Conservation (phyloP, 2,113 vertebrate species). For the Halichoeres trimaculatus region DNA sequence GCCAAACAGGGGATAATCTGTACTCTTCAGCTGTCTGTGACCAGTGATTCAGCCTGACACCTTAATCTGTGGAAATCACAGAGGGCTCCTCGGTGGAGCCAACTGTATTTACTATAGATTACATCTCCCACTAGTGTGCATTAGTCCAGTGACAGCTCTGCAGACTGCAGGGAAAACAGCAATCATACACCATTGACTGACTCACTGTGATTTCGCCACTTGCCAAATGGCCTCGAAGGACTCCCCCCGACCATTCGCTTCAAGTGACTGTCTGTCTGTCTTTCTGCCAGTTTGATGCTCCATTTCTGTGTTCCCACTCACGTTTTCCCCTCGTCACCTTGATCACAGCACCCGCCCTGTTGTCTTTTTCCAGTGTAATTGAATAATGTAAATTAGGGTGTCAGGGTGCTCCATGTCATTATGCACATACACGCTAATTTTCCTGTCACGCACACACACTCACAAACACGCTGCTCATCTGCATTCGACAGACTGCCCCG, state of each 20-base stretch:
- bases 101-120: conserved; percentile 80
- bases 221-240: conserved; percentile 59
- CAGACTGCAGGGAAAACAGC: conserved; percentile 74
- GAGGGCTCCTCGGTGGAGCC: conserved; percentile 63
- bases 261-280: conserved; percentile 19
- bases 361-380: conserved; percentile 47
- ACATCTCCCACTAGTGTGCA: conserved; percentile 74
- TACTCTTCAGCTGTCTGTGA: conserved; percentile 66
- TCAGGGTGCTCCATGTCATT: conserved; percentile 15
- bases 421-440: neutral
- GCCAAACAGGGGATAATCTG: conserved; percentile 64
- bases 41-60: conserved; percentile 76
- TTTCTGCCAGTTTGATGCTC: conserved; percentile 33
- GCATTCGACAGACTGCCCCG: conserved; percentile 61
- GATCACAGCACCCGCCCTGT: conserved; percentile 30
- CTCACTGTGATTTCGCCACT: conserved; percentile 65
- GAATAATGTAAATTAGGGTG: conserved; percentile 57
- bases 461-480: conserved; percentile 60
- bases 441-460: neutral
- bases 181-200: conserved; percentile 71
- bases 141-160: conserved; percentile 75
- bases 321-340: conserved; percentile 40
- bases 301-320: conserved; percentile 30
- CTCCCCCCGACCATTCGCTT: conserved; percentile 44
- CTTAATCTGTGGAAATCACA: conserved; percentile 77